Percentiles rank a stretch among this genome's conserved stretches.
phyloP scores from a whole-genome alignment of 1,140 invertebrate species.

The Lepidurus apus region DNA sequence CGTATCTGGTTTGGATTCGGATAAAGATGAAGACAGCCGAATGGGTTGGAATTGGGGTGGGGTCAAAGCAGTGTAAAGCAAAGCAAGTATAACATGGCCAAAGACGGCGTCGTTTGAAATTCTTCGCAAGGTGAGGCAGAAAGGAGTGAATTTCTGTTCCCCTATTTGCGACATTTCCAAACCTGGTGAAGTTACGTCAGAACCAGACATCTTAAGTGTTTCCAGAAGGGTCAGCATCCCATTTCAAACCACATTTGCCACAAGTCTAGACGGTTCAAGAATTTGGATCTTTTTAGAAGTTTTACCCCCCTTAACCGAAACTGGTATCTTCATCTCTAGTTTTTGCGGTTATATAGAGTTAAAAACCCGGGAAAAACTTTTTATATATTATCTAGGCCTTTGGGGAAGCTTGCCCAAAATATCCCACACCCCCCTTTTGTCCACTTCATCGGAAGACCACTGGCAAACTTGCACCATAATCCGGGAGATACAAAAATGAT shows the following conservation, averaged over 20 bases:
- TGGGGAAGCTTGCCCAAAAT: background rate
- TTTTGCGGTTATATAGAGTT: background rate
- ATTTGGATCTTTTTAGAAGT: slow-evolving; percentile 9
- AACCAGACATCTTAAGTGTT: slow-evolving; percentile 15
- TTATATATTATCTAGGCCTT: too few species aligned
- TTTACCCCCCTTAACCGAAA: background rate
- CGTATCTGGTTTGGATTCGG: background rate
- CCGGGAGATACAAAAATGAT: background rate
- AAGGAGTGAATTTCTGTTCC: background rate
- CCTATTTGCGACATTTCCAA: background rate
- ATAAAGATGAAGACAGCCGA: too few species aligned
- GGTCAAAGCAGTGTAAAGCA: background rate
- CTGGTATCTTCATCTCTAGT: slow-evolving; percentile 15
- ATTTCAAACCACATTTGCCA: background rate
- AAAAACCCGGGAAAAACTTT: too few species aligned
- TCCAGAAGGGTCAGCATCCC: slow-evolving; percentile 20
- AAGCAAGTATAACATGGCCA: background rate
- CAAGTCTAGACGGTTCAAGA: slow-evolving; percentile 18
- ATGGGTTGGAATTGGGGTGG: too few species aligned
- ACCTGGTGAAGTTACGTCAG: slow-evolving; percentile 8
- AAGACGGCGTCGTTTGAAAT: background rate
- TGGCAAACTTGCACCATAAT: background rate
- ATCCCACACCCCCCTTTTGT: background rate
- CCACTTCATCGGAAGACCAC: background rate
- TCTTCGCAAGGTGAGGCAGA: background rate